A percentile compares a stretch with the other conserved stretches of the same genome.
phyloP scores from a whole-genome alignment of 2,888 invertebrate genomes.

The Brenthis hecate region DNA sequence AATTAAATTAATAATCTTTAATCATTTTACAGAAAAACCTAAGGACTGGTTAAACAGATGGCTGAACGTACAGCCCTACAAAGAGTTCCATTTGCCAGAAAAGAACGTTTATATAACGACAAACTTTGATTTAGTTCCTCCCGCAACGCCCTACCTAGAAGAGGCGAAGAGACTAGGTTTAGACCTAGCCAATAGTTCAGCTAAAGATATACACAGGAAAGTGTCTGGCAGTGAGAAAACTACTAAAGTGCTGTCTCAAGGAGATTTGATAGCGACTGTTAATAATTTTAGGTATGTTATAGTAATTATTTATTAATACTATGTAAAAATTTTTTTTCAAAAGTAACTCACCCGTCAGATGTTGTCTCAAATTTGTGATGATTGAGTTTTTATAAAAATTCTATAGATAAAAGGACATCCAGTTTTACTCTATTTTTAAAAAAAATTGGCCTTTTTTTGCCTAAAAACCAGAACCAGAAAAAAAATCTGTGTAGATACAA shows the following conservation, averaged over 20 bases:
- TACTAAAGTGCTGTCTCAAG: constrained; percentile 52
- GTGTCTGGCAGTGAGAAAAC: constrained; percentile 41
- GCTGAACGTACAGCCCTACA: constrained; percentile 79
- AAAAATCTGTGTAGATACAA: too few species aligned
- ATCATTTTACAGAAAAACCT: constrained; percentile 79
- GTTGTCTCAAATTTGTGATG: not conserved
- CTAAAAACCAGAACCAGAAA: too few species aligned
- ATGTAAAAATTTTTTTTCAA: too few species aligned
- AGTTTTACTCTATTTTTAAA: too few species aligned
- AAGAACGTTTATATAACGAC: constrained; percentile 88
- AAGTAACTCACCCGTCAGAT: not conserved
- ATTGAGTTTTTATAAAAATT: not conserved
- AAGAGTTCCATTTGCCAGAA: constrained; percentile 86
- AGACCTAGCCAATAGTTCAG: constrained; percentile 53
- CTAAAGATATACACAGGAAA: constrained; percentile 65
- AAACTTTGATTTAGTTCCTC: constrained; percentile 84
- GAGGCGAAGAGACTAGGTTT: constrained; percentile 55
- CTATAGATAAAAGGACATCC: too few species aligned
- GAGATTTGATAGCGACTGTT: constrained; percentile 66
- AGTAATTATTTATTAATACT: not conserved
- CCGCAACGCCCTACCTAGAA: constrained; percentile 60
- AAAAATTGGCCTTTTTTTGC: too few species aligned
- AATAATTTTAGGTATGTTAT: constrained; percentile 67
- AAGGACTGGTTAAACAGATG: constrained; percentile 84
- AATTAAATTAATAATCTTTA: not conserved